Evolutionary conservation across 1,140 invertebrate genomes (phyloP).

Genomic region (Centruroides sculpturatus): DNA sequence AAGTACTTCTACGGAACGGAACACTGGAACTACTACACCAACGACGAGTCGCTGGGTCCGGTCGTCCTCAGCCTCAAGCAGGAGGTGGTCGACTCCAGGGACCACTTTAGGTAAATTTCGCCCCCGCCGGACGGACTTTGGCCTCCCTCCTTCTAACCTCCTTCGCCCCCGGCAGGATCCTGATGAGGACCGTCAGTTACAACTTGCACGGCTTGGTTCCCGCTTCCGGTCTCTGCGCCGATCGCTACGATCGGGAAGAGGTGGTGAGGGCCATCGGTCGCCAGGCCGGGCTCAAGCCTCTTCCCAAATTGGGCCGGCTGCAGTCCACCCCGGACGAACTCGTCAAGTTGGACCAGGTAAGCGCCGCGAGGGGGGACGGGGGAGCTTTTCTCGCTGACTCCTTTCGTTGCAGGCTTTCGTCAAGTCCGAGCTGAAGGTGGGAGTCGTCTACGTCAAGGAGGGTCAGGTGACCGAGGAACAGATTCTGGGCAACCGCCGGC

Average conservation of each 20-base stretch:
- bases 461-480: slow-evolving; percentile 89
- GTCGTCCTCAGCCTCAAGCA: slow-evolving; percentile 92
- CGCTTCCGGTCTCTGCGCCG: slow-evolving; percentile 72
- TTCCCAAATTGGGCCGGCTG: slow-evolving; percentile 71
- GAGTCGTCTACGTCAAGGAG: slow-evolving; percentile 80
- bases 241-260: slow-evolving; percentile 85
- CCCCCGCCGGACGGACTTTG: slow-evolving; percentile 56
- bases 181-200: slow-evolving; percentile 82
- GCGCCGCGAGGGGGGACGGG: slow-evolving; percentile 39
- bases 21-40: slow-evolving; percentile 89
- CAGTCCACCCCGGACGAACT: slow-evolving; percentile 86
- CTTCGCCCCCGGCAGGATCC: slow-evolving; percentile 42
- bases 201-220: slow-evolving; percentile 88
- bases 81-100: slow-evolving; percentile 73
- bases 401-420: slow-evolving; percentile 60
- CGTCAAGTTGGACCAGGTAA: slow-evolving; percentile 71
- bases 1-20: slow-evolving; percentile 87
- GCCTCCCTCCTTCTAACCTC: slow-evolving; percentile 2
- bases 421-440: slow-evolving; percentile 87
- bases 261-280: slow-evolving; percentile 80
- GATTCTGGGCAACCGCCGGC: slow-evolving; percentile 82
- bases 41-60: slow-evolving; percentile 87
- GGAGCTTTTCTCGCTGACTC: background rate
- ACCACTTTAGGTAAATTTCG: slow-evolving; percentile 61
- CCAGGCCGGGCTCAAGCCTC: slow-evolving; percentile 88